Evolutionary conservation across 2,113 vertebrate genomes (phyloP).

Genomic region (Cygnus atratus): DNA sequence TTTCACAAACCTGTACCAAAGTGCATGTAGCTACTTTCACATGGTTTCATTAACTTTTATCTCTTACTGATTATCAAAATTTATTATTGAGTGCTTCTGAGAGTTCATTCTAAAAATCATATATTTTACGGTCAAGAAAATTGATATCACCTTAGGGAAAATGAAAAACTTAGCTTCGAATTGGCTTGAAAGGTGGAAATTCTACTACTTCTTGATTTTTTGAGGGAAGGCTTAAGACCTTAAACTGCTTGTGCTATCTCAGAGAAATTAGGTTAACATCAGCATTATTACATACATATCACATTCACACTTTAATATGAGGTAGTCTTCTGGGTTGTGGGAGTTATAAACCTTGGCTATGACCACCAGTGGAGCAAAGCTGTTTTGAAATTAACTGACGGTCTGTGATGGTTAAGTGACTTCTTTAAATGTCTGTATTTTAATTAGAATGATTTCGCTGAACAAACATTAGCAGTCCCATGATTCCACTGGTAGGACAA

Average conservation of each 20-base stretch:
- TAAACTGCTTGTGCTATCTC: background rate
- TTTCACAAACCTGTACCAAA: background rate
- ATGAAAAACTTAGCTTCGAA: background rate
- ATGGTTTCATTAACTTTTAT: background rate
- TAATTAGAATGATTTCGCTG: constrained; percentile 22
- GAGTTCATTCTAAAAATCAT: background rate
- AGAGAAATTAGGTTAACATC: background rate
- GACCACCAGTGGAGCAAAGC: background rate
- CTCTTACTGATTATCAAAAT: background rate
- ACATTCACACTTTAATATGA: background rate
- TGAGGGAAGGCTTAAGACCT: background rate
- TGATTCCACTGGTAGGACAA: constrained; percentile 5
- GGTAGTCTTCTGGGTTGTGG: background rate
- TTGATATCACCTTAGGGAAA: background rate
- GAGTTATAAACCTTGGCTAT: background rate
- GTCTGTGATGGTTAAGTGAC: constrained; percentile 9
- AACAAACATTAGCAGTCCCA: constrained; percentile 31
- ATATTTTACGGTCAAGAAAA: background rate
- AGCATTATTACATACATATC: background rate
- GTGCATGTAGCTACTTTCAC: background rate
- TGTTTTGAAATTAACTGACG: constrained; percentile 11
- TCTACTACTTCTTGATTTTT: background rate
- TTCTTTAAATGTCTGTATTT: constrained; percentile 42
- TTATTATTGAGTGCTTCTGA: background rate
- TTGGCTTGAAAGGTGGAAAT: background rate